These are phyloP conservation scores for Amphibalanus amphitrite DNA, from an alignment of 1,140 invertebrate genomes.

Conservation along the genomic window DNA sequence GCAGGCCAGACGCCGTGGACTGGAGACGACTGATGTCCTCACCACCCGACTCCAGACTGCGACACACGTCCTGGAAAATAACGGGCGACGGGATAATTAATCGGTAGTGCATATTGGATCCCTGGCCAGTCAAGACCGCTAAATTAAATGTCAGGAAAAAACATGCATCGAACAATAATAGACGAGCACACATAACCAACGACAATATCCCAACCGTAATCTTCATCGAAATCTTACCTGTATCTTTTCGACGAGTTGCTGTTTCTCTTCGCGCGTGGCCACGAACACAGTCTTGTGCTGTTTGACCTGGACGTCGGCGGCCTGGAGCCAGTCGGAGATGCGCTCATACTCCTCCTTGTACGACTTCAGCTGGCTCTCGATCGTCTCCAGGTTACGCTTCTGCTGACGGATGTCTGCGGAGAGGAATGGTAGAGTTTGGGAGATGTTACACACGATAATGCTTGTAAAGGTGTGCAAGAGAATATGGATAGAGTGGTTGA, in stretches of 20 bases:
- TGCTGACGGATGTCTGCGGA: slow-evolving; percentile 53
- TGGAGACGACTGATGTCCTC: slow-evolving; percentile 69
- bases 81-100: no score
- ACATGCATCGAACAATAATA: no score
- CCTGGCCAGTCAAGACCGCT: no score
- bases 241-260: slow-evolving; percentile 46
- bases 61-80: slow-evolving; percentile 43
- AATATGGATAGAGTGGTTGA: no score
- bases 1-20: slow-evolving; percentile 47
- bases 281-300: slow-evolving; percentile 70
- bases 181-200: no score
- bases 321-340: slow-evolving; percentile 80
- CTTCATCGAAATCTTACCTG: slow-evolving; percentile 15
- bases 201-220: no score
- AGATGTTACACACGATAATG: no score
- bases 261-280: slow-evolving; percentile 63
- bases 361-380: slow-evolving; percentile 64
- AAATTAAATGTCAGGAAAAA: no score
- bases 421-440: no score
- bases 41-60: slow-evolving; percentile 57
- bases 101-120: no score
- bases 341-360: slow-evolving; percentile 85
- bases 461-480: no score
- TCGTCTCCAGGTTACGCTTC: slow-evolving; percentile 62
- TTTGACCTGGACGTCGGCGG: slow-evolving; percentile 78